These are phyloP conservation scores for Aspidapion aeneum DNA, from an alignment of 2,888 invertebrate species.

Conservation along the genomic window DNA sequence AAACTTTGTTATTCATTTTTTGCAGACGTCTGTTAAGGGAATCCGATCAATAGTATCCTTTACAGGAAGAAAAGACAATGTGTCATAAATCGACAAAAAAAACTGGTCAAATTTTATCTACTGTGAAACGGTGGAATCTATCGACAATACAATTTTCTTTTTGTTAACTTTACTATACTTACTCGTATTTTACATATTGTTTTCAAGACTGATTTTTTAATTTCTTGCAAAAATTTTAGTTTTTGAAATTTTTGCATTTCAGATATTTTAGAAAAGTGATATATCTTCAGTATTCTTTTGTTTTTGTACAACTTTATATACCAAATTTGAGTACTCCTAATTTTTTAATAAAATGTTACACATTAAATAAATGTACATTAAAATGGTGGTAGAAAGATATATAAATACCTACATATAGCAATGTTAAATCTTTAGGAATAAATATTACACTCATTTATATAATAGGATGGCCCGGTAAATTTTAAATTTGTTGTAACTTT, in stretches of 20 bases:
- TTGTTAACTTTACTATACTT: not conserved
- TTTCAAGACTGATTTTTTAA: not conserved
- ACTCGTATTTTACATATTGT: not conserved
- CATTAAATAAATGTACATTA: not conserved
- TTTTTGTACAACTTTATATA: not conserved
- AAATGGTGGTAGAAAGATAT: not conserved
- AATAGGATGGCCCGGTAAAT: too few relatives aligned
- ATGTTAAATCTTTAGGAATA: not conserved
- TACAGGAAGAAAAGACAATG: conserved; percentile 65
- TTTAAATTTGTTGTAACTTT: too few relatives aligned
- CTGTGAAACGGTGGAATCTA: conserved; percentile 33
- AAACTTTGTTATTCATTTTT: conserved; percentile 30
- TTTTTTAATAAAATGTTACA: too few relatives aligned
- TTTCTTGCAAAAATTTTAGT: too few relatives aligned
- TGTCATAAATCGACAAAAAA: conserved; percentile 42
- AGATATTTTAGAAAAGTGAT: not conserved
- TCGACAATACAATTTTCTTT: conserved; percentile 38
- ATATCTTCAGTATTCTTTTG: not conserved
- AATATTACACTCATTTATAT: too few relatives aligned
- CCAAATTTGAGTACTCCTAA: not conserved
- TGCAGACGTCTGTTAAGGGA: conserved; percentile 82
- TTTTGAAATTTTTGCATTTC: too few relatives aligned
- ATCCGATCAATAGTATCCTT: conserved; percentile 83
- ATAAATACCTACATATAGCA: not conserved
- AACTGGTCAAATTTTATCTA: conserved; percentile 34